phyloP scores from a whole-genome alignment of 2,113 vertebrate species.

The Limnothrissa miodon region DNA sequence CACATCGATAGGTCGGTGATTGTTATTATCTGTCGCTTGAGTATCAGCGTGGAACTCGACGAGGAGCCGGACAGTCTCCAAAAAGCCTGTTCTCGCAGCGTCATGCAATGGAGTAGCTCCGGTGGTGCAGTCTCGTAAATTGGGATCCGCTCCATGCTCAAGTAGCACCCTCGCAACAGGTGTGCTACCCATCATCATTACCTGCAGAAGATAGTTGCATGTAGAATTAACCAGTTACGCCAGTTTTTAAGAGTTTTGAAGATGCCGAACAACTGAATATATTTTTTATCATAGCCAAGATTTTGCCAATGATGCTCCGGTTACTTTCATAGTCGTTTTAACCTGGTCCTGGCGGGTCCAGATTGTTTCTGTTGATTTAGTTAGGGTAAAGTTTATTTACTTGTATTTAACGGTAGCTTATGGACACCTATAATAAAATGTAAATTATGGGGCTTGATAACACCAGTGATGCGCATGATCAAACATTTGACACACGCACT shows the following conservation, averaged over 20 bases:
- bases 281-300: background rate
- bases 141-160: conserved; percentile 75
- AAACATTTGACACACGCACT: too few species aligned
- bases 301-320: background rate
- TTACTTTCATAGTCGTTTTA: too few species aligned
- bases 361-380: too few species aligned
- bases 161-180: conserved; percentile 74
- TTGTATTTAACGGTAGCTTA: too few species aligned
- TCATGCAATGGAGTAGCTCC: conserved; percentile 80
- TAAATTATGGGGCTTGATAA: too few species aligned
- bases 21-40: conserved; percentile 48
- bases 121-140: conserved; percentile 64
- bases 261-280: background rate
- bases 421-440: too few species aligned
- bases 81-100: conserved; percentile 76
- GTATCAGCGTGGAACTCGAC: conserved; percentile 51
- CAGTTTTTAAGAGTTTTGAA: background rate
- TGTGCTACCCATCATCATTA: conserved; percentile 86
- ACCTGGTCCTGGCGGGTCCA: too few species aligned
- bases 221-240: background rate
- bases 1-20: conserved; percentile 64
- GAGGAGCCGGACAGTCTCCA: conserved; percentile 71
- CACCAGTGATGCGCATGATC: too few species aligned
- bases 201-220: conserved; percentile 62
- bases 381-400: too few species aligned